Base-by-base conservation (phyloP, 2,888 invertebrate genomes). In the Himalopsyche tibetana region DNA sequence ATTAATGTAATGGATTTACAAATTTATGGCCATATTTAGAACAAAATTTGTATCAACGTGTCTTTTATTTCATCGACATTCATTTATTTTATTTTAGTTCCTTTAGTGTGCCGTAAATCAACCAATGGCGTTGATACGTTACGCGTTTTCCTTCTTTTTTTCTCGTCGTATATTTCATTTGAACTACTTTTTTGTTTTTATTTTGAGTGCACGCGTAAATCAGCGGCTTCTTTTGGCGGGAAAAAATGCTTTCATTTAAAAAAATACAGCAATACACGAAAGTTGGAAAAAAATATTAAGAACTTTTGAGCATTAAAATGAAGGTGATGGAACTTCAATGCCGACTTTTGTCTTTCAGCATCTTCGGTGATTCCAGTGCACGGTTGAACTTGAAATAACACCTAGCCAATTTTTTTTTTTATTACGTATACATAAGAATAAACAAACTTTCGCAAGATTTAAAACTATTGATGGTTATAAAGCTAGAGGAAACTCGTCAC, bases 191-290 rank as follows among this genome's bases (percentile, higher is more conserved):
- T 69, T 81, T 82, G 42, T 87, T 87, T 80, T 85, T 87, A 55
- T 55, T 40, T 85, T 81, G 69, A 81, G 45, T 74, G 80, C 42
- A 38, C 36, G 80, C 85, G 87, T 84, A 87, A 87, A 84, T 85
- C 84, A 87, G 81, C 80, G 63, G 84, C 85, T 40, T 55, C 84
- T 80, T 51, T 55, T 80, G 55, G 36, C 79, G 80, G 84, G 63
- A 63, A 63, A 63, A 63, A 63, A 63, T 63, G 63, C 63, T 63
- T 63, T 63, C 63, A 63, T 63, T 63, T 63, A 19, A 63, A 63
- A 19, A 9, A 19, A 63, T 40, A 40, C 38, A 80, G 80, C 38
- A 40, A 8, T 40, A 40, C 28, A 0, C 17, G 9, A 80, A 80
- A 80, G 36, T 40, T 80, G 0, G 0, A 42, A 38, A n/a, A 15